These are phyloP conservation scores for Incurvaria masculella DNA, from an alignment of 2,888 invertebrate genomes.

Conservation along the genomic window DNA sequence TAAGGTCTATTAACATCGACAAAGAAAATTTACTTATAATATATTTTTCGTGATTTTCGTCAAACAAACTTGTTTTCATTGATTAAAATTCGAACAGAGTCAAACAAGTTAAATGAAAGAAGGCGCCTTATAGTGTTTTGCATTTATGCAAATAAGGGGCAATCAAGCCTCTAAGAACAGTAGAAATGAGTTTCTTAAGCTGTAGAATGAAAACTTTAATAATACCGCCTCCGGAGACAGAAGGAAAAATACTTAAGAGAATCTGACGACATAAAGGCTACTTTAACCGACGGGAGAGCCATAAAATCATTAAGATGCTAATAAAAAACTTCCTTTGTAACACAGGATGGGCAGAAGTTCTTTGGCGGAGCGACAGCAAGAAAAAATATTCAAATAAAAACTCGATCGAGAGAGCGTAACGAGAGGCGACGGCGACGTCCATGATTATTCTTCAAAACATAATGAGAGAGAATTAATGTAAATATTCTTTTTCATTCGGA, in stretches of 20 bases:
- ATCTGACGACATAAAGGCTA: conserved; percentile 59
- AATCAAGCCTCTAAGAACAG: conserved; percentile 54
- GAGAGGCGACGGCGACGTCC: conserved; percentile 47
- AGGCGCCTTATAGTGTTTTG: conserved; percentile 53
- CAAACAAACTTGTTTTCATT: too few relatives aligned
- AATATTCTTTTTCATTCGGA: conserved; percentile 54
- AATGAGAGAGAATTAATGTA: conserved; percentile 60
- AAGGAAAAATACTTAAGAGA: conserved; percentile 56
- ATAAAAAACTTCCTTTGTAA: conserved; percentile 59
- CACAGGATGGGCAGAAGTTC: conserved; percentile 38
- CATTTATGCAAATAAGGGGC: conserved; percentile 58
- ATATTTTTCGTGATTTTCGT: too few relatives aligned
- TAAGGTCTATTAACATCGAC: too few relatives aligned
- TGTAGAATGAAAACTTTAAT: conserved; percentile 57
- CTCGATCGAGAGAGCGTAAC: conserved; percentile 50
- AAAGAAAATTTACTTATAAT: too few relatives aligned
- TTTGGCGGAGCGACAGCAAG: conserved; percentile 26
- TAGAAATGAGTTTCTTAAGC: conserved; percentile 59
- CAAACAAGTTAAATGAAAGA: conserved; percentile 22
- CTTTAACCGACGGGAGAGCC: conserved; percentile 56
- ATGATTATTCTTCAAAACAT: conserved; percentile 60
- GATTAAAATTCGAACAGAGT: too few relatives aligned
- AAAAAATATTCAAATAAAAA: conserved; percentile 58
- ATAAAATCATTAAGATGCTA: conserved; percentile 61
- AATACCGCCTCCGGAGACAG: conserved; percentile 57